phyloP scores from a whole-genome alignment of 2,797 vertebrate species.

The Garrulus glandarius region DNA sequence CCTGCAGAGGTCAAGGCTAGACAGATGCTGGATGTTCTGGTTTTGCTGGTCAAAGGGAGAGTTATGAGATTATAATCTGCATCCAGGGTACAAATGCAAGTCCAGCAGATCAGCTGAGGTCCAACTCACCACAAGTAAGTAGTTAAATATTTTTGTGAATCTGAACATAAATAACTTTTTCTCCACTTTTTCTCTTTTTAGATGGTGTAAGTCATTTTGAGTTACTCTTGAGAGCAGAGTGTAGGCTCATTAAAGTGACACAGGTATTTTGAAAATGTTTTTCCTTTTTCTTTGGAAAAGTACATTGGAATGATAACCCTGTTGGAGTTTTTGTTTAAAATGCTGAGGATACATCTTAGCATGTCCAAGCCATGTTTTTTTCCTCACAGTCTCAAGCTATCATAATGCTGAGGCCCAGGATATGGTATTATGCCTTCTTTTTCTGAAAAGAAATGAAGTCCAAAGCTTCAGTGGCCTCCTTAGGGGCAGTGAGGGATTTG shows the following conservation, averaged over 20 bases:
- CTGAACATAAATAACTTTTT: neutral
- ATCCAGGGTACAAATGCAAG: neutral
- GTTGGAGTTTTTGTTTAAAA: neutral
- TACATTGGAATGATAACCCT: neutral
- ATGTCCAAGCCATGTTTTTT: neutral
- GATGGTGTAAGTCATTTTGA: neutral
- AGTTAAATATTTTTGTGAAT: neutral
- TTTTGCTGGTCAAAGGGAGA: neutral
- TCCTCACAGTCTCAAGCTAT: neutral
- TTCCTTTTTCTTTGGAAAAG: neutral
- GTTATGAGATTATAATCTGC: neutral
- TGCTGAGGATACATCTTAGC: neutral
- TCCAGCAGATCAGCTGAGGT: neutral
- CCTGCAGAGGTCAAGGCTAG: neutral
- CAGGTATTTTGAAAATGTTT: neutral
- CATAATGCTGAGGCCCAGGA: neutral
- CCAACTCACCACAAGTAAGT: neutral
- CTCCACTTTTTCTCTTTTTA: neutral
- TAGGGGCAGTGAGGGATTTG: neutral
- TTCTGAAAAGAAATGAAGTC: neutral
- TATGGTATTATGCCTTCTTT: neutral
- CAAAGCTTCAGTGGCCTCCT: neutral
- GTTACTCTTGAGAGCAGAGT: neutral
- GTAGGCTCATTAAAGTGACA: neutral
- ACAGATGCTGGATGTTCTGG: fast-evolving